Evolutionary conservation across 35 echinoderm and acorn worm species (phyloP), one percentile per base, ranked within the genome.

Genomic region (Anneissia japonica): DNA sequence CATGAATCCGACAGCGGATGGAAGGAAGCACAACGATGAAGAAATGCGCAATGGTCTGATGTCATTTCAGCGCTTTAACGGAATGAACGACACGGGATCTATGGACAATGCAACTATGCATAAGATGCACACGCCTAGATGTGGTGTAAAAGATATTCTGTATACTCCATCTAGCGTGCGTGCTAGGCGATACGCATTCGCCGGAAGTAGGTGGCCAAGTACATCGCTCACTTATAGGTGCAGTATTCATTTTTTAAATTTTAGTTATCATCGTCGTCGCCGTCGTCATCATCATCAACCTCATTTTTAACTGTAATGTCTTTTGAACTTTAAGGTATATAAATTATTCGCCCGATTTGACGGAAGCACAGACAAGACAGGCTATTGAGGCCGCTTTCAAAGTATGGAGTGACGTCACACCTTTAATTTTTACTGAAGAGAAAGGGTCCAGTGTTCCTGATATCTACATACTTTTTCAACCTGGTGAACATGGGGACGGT

Each of bases 341-440:
- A 4, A 93, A 85, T 73, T 97, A 88, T 31, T 86, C 95, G 0
- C 89, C 82, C 7, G 91, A 93, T 81, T 38, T 93, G 6, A 75
- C 91, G 33, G 38, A 72, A 46, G 39, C 51, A 0, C 82, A 97
- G 33, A 82, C 45, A 23, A 34, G 33, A 29, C 31, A 91, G 19
- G 89, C 88, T 35, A 83, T 97, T 40, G 56, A 77, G 30, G 45
- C 39, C 16, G 95, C 95, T 0, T 88, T 97, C 19, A 73, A 93
- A 79, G 75, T 97, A 11, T 97, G 95, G 95, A 89, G 91, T 91
- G 95, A 93, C 46, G 89, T 91, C 72, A 91, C 92, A 79, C 94
- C 95, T 7, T 81, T 91, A 14, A 89, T 74, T 13, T 93, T 97
- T 34, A 46, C 74, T 19, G 79, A 85, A 32, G 82, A 85, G 4